Evolutionary conservation across 2,113 vertebrate species (phyloP).

Genomic region (Leptosomus discolor): DNA sequence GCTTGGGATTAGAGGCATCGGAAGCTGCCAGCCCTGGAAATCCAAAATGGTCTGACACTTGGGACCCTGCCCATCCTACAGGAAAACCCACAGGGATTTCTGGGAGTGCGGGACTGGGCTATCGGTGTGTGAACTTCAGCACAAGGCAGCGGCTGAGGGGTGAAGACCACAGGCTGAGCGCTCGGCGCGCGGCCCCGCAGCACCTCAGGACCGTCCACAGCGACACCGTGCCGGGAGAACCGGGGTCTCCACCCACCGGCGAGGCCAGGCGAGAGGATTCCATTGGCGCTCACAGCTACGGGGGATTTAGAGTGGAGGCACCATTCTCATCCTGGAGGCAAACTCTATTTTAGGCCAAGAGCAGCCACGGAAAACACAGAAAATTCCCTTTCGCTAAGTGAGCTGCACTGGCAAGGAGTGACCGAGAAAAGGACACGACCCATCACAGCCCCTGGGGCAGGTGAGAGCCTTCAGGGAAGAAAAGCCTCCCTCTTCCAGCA

Average conservation of each 20-base stretch:
- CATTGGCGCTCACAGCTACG: accelerated
- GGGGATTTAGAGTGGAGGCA: no score
- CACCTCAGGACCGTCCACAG: not conserved
- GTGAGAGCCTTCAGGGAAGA: not conserved
- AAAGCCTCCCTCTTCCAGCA: not conserved
- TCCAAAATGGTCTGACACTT: not conserved
- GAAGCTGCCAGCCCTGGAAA: not conserved
- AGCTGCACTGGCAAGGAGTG: not conserved
- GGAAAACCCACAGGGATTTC: not conserved
- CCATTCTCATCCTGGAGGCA: not conserved
- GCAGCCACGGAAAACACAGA: not conserved
- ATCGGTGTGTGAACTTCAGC: not conserved
- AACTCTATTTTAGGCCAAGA: not conserved
- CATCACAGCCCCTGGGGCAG: not conserved
- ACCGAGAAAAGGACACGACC: not conserved
- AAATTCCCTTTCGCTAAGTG: not conserved
- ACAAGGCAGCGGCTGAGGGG: accelerated
- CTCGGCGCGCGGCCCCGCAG: not conserved
- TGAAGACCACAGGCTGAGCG: not conserved
- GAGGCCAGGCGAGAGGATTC: not conserved
- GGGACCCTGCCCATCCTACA: not conserved
- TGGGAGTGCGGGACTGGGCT: not conserved
- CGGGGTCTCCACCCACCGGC: not conserved
- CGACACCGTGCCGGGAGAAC: accelerated
- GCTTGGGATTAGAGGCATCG: not conserved